Evolutionary conservation across 2,797 vertebrate genomes (phyloP), one percentile per base, ranked within the genome.

Genomic region (Crenichthys baileyi): DNA sequence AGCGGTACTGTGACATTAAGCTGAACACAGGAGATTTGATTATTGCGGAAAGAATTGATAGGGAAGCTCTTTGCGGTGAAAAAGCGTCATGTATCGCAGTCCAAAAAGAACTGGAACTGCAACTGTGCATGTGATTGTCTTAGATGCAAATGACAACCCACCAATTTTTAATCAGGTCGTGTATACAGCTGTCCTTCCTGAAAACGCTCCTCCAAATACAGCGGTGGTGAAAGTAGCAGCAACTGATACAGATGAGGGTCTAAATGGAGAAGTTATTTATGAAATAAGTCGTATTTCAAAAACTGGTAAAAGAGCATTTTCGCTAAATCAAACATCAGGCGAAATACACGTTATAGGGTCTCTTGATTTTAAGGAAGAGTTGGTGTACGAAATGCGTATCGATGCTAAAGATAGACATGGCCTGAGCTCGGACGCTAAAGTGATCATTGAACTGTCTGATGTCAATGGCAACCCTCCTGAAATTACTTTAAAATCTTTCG

Each of bases 71-170:
- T 31, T 31, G 31, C 31, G 31, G 31, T 31, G 31, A 31, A 31
- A 31, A 31, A 31, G 31, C 31, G 31, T 31, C 31, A 31, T 31
- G 31, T 31, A 31, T 31, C 31, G 93, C 0, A 87, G 81, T 81
- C 93, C 94, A 70, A 90, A 84, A 76, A 93, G 85, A 90, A 92
- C 94, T 16, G 93, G 92, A 16, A 94, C 85, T 82, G 84, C 88
- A 22, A 50, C 84, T 26, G 48, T 94, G 67, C 88, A 91, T 26
- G 83, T 94, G 41, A 88, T 75, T 78, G 89, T 93, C 1, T 85
- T 94, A 2, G 94, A 94, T 87, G 90, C 90, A 63, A 94, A 94
- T 76, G 94, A 94, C 87, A 93, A 94, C 79, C 82, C 86, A 12
- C 94, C 94, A 12, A 86, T 93, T 4, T 95, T 95, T 70, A 89